Evolutionary conservation across 2,888 invertebrate genomes (phyloP).

Genomic region (Campoplex nolae): DNA sequence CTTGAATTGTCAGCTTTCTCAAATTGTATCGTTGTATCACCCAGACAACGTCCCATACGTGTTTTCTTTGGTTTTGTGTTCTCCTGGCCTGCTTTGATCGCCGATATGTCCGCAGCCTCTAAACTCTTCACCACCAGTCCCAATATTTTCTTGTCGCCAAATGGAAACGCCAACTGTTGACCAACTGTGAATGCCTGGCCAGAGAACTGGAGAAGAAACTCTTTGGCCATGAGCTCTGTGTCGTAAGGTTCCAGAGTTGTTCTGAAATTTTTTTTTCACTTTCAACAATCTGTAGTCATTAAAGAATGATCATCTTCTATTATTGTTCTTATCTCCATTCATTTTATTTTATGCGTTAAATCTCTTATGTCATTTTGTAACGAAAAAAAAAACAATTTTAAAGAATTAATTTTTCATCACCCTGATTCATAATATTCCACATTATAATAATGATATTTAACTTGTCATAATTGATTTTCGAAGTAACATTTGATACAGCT

Average conservation of each 20-base stretch:
- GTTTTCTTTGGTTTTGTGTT: constrained; percentile 89
- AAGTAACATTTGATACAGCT: too few relatives aligned
- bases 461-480: too few relatives aligned
- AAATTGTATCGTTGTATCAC: constrained; percentile 95
- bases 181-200: constrained; percentile 96
- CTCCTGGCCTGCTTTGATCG: constrained; percentile 91
- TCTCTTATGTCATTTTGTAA: too few relatives aligned
- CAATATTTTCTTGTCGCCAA: constrained; percentile 95
- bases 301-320: not conserved
- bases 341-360: too few relatives aligned
- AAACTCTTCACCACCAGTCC: constrained; percentile 93
- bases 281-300: not conserved
- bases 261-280: constrained; percentile 85
- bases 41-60: constrained; percentile 92
- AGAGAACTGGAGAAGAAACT: constrained; percentile 95
- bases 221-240: constrained; percentile 97
- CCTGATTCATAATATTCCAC: too few relatives aligned
- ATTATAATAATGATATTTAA: too few relatives aligned
- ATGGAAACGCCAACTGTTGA: constrained; percentile 96
- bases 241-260: constrained; percentile 96
- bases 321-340: not conserved
- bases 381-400: not conserved
- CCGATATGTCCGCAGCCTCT: constrained; percentile 93
- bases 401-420: not conserved
- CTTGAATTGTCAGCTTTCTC: constrained; percentile 97